Evolutionary conservation across 2,113 vertebrate species (phyloP).

Genomic region (Triplophysa siluroides): DNA sequence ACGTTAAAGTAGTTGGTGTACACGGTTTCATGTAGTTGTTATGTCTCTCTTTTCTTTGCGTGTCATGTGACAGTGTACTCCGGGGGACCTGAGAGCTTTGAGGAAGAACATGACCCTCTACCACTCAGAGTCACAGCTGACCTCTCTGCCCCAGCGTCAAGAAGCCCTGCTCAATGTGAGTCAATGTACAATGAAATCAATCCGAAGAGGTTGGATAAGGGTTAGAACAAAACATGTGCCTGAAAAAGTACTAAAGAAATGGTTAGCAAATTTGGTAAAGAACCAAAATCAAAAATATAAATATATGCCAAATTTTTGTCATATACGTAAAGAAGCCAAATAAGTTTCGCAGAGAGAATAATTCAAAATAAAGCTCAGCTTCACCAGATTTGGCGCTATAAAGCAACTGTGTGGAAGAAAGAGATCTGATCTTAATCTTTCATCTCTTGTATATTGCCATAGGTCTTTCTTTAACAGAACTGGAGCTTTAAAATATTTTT

Average conservation of each 20-base stretch:
- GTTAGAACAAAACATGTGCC: no score
- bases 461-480: not conserved
- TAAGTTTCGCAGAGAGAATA: not conserved
- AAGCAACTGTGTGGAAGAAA: not conserved
- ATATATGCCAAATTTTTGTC: no score
- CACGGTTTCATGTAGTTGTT: not conserved
- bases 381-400: not conserved
- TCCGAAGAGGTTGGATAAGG: not conserved
- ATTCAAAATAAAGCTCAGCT: not conserved
- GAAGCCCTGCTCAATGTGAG: slow-evolving; percentile 86
- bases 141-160: slow-evolving; percentile 86
- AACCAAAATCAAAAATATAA: not conserved
- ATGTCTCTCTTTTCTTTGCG: slow-evolving; percentile 37
- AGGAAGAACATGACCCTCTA: slow-evolving; percentile 89
- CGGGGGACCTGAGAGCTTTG: slow-evolving; percentile 85
- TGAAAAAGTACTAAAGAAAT: no score
- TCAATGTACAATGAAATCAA: slow-evolving; percentile 44
- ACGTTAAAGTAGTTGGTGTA: no score
- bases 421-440: slow-evolving; percentile 9
- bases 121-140: slow-evolving; percentile 93
- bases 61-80: slow-evolving; percentile 77
- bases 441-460: slow-evolving; percentile 5
- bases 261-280: no score
- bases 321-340: no score
- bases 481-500: not conserved